These are phyloP conservation scores for Neuroterus valhalla DNA, from an alignment of 1,140 invertebrate species.

Conservation along the genomic window DNA sequence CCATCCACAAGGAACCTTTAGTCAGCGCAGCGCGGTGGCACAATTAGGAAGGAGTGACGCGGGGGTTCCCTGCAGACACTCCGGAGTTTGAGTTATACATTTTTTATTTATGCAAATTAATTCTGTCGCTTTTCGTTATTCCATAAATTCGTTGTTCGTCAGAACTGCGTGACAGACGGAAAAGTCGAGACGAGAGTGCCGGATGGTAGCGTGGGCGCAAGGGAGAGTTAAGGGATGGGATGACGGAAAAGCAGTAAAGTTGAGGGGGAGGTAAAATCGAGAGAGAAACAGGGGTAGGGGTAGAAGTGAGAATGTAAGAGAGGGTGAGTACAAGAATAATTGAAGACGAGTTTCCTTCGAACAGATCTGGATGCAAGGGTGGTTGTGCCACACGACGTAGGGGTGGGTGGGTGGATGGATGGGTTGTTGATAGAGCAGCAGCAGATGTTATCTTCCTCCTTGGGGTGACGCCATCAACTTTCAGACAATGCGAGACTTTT, in stretches of 20 bases:
- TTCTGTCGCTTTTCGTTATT: slow-evolving; percentile 67
- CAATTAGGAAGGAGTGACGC: slow-evolving; percentile 32
- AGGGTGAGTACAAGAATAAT: slow-evolving; percentile 70
- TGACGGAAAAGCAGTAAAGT: slow-evolving; percentile 43
- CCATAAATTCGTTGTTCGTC: slow-evolving; percentile 66
- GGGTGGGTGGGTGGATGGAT: slow-evolving; percentile 51
- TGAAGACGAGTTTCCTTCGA: slow-evolving; percentile 72
- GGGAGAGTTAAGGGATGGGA: slow-evolving; percentile 50
- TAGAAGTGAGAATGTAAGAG: slow-evolving; percentile 46
- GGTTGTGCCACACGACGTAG: slow-evolving; percentile 55
- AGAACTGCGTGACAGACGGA: slow-evolving; percentile 68
- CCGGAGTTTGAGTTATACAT: slow-evolving; percentile 50
- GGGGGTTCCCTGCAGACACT: slow-evolving; percentile 43
- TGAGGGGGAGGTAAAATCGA: slow-evolving; percentile 15
- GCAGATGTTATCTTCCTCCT: slow-evolving; percentile 72
- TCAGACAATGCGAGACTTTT: slow-evolving; percentile 73
- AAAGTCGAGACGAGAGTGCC: slow-evolving; percentile 55
- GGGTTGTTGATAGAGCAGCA: slow-evolving; percentile 71
- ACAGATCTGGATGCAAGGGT: slow-evolving; percentile 57
- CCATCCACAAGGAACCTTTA: neutral
- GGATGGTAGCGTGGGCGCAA: slow-evolving; percentile 66
- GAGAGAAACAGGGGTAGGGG: slow-evolving; percentile 37
- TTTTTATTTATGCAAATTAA: slow-evolving; percentile 69
- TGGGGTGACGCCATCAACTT: slow-evolving; percentile 72
- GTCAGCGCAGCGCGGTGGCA: neutral